Evolutionary conservation across 1,140 invertebrate species (phyloP).

Genomic region (Hormaphis cornu): DNA sequence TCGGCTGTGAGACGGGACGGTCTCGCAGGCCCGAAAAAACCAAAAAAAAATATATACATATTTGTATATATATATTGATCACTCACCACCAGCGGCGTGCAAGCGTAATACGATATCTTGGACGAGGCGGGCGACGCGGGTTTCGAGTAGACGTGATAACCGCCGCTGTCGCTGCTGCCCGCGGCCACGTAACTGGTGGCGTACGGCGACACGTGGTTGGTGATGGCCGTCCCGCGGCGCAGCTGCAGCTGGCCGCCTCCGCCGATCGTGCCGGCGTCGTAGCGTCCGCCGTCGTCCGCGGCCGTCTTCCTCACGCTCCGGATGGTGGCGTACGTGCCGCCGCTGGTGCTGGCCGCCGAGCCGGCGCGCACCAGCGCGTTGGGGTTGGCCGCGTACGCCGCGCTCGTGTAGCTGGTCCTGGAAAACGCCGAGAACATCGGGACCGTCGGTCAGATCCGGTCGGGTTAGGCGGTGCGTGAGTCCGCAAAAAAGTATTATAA

Average conservation of each 20-base stretch:
- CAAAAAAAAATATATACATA: no score
- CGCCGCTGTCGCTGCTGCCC: slow-evolving; percentile 39
- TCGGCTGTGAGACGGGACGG: no score
- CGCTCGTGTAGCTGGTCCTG: slow-evolving; percentile 58
- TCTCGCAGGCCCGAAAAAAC: no score
- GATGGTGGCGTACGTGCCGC: slow-evolving; percentile 69
- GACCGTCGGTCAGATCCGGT: slow-evolving; percentile 5
- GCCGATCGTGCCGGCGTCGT: background rate
- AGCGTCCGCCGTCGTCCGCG: slow-evolving; percentile 39
- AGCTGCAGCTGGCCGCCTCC: background rate
- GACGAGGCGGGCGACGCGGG: slow-evolving; percentile 45
- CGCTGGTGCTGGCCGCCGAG: slow-evolving; percentile 50
- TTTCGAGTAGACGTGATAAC: slow-evolving; percentile 47
- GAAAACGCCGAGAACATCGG: slow-evolving; percentile 33
- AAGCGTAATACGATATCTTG: slow-evolving; percentile 53
- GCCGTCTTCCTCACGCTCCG: slow-evolving; percentile 62
- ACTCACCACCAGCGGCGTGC: slow-evolving; percentile 34
- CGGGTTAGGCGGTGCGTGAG: no score
- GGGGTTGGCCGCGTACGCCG: slow-evolving; percentile 58
- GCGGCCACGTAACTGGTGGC: slow-evolving; percentile 50
- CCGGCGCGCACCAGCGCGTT: slow-evolving; percentile 46
- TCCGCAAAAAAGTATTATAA: no score
- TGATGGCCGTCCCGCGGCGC: no score
- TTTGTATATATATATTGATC: no score
- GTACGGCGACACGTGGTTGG: slow-evolving; percentile 42